Base-by-base conservation (phyloP, 2,888 invertebrate genomes). In the Rhagium mordax region DNA sequence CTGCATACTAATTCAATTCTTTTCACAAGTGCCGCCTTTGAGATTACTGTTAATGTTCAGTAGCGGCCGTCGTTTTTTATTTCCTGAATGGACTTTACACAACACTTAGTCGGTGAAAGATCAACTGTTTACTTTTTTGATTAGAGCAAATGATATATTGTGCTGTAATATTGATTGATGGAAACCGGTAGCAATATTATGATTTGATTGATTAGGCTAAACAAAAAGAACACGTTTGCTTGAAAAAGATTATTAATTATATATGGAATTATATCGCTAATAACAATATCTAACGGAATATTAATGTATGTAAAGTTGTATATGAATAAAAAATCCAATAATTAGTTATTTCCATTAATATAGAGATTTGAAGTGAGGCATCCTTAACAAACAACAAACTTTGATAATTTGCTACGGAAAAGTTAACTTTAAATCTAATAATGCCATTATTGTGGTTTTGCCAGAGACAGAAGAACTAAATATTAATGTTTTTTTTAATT, bases 1-100 rank as follows among this genome's bases (percentile, higher is more conserved):
- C 18, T 13, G 51, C 51, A 51, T 51, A 51, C 51, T 51, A 55
- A 55, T 55, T 55, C 24, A 20, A 55, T 55, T 55, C 55, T 55
- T 55, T 55, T 55, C 55, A 55, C 8, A 55, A 24, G n/a, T 24
- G 24, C 55, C 55, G 55, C 55, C 3, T 55, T 24, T n/a, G n/a
- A 55, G 18, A 20, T 51, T 20, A 51, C 51, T 21, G 24, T 55
- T 55, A 8, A 21, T 55, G n/a, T 21, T 55, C 55, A 55, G 55
- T 15, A 55, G 24, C 24, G n/a, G n/a, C 20, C 18, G n/a, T 55
- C n/a, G 24, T 21, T 24, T n/a, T 55, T 55, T 21, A 41, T 41
- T 55, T 51, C 51, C 51, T 51, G 18, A 20, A 51, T 51, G 18
- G 18, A 20, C 20, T 20, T 20, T 20, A 51, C 51, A 51, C 16